phyloP scores from a whole-genome alignment of 2,113 vertebrate genomes.

The Spermophilus dauricus region DNA sequence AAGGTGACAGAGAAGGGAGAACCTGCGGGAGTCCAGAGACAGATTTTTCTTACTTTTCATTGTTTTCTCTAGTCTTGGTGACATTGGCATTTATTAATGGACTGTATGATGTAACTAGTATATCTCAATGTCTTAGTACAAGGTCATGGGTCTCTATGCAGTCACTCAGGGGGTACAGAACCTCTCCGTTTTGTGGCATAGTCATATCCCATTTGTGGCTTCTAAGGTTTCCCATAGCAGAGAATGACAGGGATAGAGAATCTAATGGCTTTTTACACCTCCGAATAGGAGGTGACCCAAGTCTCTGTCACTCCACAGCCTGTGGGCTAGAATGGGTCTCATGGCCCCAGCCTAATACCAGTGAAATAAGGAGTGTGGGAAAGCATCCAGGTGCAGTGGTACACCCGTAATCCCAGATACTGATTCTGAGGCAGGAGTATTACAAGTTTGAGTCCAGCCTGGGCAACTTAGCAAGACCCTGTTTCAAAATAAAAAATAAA shows the following conservation, averaged over 20 bases:
- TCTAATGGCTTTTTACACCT: neutral
- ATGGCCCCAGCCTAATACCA: neutral
- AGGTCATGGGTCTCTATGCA: neutral
- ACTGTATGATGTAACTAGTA: neutral
- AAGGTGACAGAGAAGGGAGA: neutral
- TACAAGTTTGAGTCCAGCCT: too few species aligned
- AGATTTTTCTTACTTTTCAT: neutral
- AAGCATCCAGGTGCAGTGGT: too few species aligned
- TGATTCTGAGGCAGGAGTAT: too few species aligned
- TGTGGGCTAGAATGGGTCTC: neutral
- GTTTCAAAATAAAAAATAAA: too few species aligned
- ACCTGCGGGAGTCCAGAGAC: neutral
- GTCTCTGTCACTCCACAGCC: neutral
- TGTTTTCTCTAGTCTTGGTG: slow-evolving; percentile 21
- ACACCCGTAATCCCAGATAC: too few species aligned
- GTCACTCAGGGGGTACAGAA: neutral
- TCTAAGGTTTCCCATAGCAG: neutral
- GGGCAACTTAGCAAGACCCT: too few species aligned
- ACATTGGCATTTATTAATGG: neutral
- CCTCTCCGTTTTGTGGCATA: neutral
- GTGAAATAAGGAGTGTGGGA: neutral
- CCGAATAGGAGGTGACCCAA: neutral
- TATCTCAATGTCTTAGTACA: neutral
- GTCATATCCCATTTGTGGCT: neutral
- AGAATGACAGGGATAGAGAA: neutral